phyloP scores from a whole-genome alignment of 2,888 invertebrate species.

The Agonopterix alstromeriana region DNA sequence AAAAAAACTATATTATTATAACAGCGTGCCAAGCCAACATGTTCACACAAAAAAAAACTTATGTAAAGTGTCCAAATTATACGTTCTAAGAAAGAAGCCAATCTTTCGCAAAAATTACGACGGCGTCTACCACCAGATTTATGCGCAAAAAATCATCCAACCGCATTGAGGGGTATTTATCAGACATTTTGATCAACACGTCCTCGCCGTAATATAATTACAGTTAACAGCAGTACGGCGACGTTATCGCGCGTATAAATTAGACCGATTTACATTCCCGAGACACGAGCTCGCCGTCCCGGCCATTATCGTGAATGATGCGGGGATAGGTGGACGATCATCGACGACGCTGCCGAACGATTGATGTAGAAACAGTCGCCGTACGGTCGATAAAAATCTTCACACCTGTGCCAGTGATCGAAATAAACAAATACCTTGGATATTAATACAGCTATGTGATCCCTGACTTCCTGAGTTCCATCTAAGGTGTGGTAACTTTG shows the following conservation, averaged over 20 bases:
- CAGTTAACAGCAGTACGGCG: slow-evolving; percentile 74
- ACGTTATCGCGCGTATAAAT: slow-evolving; percentile 76
- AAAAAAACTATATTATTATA: no score
- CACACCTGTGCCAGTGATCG: no score
- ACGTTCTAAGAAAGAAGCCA: no score
- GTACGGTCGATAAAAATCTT: not conserved
- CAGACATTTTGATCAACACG: slow-evolving; percentile 73
- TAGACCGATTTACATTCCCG: slow-evolving; percentile 75
- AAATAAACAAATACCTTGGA: no score
- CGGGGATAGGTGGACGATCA: slow-evolving; percentile 51
- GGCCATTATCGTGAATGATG: slow-evolving; percentile 70
- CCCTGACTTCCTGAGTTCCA: no score
- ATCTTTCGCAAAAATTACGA: not conserved
- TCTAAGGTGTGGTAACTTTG: no score
- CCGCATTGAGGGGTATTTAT: slow-evolving; percentile 42
- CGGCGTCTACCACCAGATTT: not conserved
- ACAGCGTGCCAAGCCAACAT: no score
- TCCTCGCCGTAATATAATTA: slow-evolving; percentile 75
- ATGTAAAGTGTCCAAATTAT: no score
- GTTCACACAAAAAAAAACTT: no score
- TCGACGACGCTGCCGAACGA: slow-evolving; percentile 16
- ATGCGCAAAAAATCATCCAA: not conserved
- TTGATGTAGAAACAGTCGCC: slow-evolving; percentile 11
- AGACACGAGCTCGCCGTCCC: slow-evolving; percentile 46
- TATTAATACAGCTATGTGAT: no score